phyloP scores from a whole-genome alignment of 2,888 invertebrate species.

The Hoplodrina blanda region DNA sequence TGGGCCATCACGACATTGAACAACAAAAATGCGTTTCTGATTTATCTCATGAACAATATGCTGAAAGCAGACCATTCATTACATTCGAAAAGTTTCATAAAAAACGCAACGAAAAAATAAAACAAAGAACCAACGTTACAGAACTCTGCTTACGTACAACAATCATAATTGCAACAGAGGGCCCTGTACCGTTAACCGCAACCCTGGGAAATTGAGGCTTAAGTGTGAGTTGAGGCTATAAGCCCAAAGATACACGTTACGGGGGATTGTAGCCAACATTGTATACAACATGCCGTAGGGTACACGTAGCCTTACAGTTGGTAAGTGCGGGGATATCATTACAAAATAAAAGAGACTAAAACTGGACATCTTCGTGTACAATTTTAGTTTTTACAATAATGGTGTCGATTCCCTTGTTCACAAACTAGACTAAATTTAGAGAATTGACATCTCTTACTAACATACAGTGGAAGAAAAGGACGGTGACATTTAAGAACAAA shows the following conservation, averaged over 20 bases:
- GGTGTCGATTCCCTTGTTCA: no score
- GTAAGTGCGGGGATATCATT: background rate
- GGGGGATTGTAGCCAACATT: conserved; percentile 29
- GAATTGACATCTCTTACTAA: no score
- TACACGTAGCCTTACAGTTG: conserved; percentile 1
- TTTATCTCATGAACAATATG: conserved; percentile 1
- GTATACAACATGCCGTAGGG: conserved; percentile 33
- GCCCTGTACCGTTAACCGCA: conserved; percentile 36
- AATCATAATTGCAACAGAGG: conserved; percentile 42
- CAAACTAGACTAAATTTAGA: no score
- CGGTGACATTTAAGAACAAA: no score
- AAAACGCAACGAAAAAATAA: background rate
- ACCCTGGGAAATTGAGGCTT: conserved; percentile 50
- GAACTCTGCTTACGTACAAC: background rate
- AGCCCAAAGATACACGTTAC: conserved; percentile 47
- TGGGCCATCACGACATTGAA: background rate
- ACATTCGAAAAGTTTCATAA: background rate
- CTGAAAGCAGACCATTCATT: background rate
- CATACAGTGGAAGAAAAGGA: no score
- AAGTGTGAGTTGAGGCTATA: conserved; percentile 48
- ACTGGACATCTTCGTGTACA: no score
- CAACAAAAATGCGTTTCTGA: background rate
- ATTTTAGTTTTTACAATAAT: no score
- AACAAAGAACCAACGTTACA: conserved; percentile 5
- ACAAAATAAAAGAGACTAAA: conserved; percentile 6